Evolutionary conservation across 2,797 vertebrate genomes (phyloP).

Genomic region (Adrianichthys oophorus): DNA sequence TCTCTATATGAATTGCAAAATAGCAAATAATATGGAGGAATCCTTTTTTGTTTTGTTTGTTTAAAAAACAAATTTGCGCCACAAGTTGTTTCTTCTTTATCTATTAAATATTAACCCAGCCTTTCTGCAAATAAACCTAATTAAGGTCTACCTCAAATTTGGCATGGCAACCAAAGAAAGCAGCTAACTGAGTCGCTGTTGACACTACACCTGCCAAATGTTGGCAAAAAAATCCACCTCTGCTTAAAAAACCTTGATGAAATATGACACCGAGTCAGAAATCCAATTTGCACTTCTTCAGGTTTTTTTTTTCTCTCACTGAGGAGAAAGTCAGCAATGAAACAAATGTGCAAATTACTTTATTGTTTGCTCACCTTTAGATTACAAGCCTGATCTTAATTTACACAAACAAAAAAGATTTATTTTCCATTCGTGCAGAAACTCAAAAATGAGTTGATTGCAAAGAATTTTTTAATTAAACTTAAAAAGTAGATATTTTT

Average conservation of each 20-base stretch:
- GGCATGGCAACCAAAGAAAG: conserved; percentile 54
- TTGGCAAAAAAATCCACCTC: conserved; percentile 34
- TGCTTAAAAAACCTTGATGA: conserved; percentile 47
- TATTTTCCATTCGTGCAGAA: conserved; percentile 38
- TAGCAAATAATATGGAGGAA: conserved; percentile 41
- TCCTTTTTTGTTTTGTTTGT: conserved; percentile 11
- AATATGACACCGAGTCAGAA: conserved; percentile 63
- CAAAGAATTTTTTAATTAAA: not conserved
- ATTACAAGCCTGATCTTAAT: conserved; percentile 35
- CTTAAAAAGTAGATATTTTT: not conserved
- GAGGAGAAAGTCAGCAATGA: conserved; percentile 12
- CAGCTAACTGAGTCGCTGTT: conserved; percentile 55
- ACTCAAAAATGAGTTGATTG: conserved; percentile 24
- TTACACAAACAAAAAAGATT: conserved; percentile 24
- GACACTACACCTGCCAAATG: conserved; percentile 47
- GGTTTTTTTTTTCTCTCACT: conserved; percentile 7
- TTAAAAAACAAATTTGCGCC: conserved; percentile 34
- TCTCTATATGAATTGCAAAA: conserved; percentile 18
- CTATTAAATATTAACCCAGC: conserved; percentile 56
- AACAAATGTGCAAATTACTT: conserved; percentile 37
- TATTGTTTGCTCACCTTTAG: conserved; percentile 30
- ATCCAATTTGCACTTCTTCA: conserved; percentile 46
- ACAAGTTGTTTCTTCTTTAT: conserved; percentile 22
- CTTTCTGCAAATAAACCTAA: conserved; percentile 55
- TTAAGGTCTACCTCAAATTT: conserved; percentile 52